phyloP scores from a whole-genome alignment of 1,140 invertebrate species.

The Bacillus rossius region DNA sequence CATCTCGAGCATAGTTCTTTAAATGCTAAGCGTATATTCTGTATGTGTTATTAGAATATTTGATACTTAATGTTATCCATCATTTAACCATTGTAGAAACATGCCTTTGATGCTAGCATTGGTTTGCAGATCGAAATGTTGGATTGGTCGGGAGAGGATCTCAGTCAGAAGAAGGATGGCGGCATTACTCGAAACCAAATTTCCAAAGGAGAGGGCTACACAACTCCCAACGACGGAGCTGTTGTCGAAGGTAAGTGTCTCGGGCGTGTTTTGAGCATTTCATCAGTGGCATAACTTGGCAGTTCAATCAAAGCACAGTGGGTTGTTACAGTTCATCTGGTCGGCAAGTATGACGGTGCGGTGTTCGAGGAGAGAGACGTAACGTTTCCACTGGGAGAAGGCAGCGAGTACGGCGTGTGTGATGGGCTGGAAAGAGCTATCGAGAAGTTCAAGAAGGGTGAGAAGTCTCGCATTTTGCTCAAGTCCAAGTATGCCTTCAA shows the following conservation, averaged over 20 bases:
- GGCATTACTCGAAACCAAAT: slow-evolving; percentile 72
- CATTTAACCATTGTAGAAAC: too few species aligned
- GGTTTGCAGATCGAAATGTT: slow-evolving; percentile 75
- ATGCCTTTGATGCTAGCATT: too few species aligned
- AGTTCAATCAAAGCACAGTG: too few species aligned
- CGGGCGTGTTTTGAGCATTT: too few species aligned
- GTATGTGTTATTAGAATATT: too few species aligned
- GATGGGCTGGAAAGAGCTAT: slow-evolving; percentile 82
- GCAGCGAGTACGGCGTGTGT: slow-evolving; percentile 63
- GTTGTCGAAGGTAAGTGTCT: slow-evolving; percentile 59
- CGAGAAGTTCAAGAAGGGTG: slow-evolving; percentile 74
- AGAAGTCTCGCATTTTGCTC: slow-evolving; percentile 71
- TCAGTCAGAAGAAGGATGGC: slow-evolving; percentile 76
- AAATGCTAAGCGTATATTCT: too few species aligned
- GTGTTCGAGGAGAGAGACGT: slow-evolving; percentile 73
- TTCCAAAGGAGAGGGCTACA: slow-evolving; percentile 57
- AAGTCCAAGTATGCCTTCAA: slow-evolving; percentile 82
- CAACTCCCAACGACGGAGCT: slow-evolving; percentile 72
- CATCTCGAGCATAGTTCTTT: too few species aligned
- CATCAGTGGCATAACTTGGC: too few species aligned
- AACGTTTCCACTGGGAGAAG: slow-evolving; percentile 84
- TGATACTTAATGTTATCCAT: too few species aligned
- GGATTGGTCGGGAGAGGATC: slow-evolving; percentile 80
- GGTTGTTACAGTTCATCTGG: slow-evolving; percentile 63
- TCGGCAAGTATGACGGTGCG: slow-evolving; percentile 60